Base-by-base conservation (phyloP, 2,797 vertebrate species). In the Mergus octosetaceus region DNA sequence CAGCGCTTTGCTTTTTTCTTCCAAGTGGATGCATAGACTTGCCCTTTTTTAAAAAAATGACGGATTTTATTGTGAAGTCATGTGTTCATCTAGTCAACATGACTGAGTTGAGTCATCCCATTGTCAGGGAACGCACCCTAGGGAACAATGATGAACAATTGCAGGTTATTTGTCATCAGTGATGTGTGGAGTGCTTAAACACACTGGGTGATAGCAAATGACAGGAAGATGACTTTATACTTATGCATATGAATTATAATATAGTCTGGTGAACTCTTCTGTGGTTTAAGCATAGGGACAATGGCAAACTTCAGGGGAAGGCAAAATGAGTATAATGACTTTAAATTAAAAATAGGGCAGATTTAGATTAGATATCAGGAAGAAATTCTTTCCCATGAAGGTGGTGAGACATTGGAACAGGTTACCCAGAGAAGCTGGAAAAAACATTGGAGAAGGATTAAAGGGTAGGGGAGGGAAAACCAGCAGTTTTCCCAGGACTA, bases 91-190 rank as follows among this genome's bases (percentile, higher is more conserved):
- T 57, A 16, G 87, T 28, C 61, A 88, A 30, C 18, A 24, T 4
- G n/a, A 41, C 57, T 11, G 72, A 86, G 70, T 75, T 89, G 95
- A 96, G 76, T 95, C 95, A 95, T 47, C 56, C 76, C n/a, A 15
- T 65, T 53, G 78, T n/a, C 81, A 89, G 57, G 45, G 70, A 76
- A 78, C 39, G 70, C 58, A 72, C 65, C 41, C 38, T 1, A 1
- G 56, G 89, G 66, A 79, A n/a, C 60, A 66, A 43, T 56, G 73
- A 81, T 36, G 85, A 95, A 92, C 62, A 45, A 81, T 15, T 30
- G 82, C 84, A 62, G 85, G 78, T 49, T 47, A 54, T 83, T 89
- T 93, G 87, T 85, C 90, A 80, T 47, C 89, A 73, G 56, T 7
- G 6, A 10, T 0, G 1, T 66, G 80, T 3, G 56, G 69, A 49